These are phyloP conservation scores for Neodiprion lecontei DNA, from an alignment of 1,140 invertebrate species.

Conservation along the genomic window DNA sequence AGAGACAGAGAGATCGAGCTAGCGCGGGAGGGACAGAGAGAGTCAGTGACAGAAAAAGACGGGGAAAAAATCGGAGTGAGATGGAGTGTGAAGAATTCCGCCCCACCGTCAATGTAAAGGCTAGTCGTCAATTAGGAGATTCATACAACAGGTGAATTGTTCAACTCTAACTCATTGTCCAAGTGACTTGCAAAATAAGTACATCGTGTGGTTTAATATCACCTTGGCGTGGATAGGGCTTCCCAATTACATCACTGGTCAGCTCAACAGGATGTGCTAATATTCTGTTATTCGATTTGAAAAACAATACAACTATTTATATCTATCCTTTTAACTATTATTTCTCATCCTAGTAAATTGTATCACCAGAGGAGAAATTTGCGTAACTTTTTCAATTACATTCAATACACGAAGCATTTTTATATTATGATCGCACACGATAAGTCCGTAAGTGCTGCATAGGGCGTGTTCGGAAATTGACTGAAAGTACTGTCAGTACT, in stretches of 20 bases:
- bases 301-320: neutral
- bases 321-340: no score
- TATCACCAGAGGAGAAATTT: no score
- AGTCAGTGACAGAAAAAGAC: neutral
- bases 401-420: no score
- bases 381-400: no score
- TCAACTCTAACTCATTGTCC: neutral
- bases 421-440: no score
- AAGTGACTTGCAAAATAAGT: slow-evolving; percentile 1
- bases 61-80: neutral
- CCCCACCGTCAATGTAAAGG: neutral
- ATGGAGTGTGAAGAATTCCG: neutral
- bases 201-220: slow-evolving; percentile 1
- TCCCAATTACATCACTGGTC: neutral
- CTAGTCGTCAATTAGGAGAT: neutral
- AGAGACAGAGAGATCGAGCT: neutral
- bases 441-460: no score
- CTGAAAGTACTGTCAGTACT: no score
- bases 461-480: no score
- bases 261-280: neutral
- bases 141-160: neutral
- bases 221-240: neutral
- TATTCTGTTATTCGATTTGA: neutral
- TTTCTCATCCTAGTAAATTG: no score
- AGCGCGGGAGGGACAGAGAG: no score